Base-by-base conservation (phyloP, 1,140 invertebrate genomes). In the Aphaenogaster rudis region DNA sequence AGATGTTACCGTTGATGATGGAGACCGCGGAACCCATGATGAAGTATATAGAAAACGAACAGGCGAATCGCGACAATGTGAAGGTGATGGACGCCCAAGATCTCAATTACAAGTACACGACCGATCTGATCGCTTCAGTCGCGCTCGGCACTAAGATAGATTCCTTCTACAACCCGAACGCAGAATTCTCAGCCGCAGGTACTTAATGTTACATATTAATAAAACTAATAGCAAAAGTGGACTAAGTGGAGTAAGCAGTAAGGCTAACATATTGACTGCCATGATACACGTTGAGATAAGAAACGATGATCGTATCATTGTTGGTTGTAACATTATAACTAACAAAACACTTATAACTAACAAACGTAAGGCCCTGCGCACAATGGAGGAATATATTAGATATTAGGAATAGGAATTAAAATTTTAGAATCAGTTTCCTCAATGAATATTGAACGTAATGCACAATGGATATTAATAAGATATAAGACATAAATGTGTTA, bases 61-160 rank as follows among this genome's bases (percentile, higher is more conserved):
- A 86, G 5, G 0, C 2, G 0, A 36, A 90, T 39, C 39, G 67
- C 8, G 54, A 88, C 28, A 87, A 82, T 4, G 42, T 57, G 0
- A 91, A 87, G 57, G 33, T 92, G 7, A 67, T 94, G 11, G 93
- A 95, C 54, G 95, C 90, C 0, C 96, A 96, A 77, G 95, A 96
- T 21, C 66, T 96, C 0, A 94, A 94, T 81, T 93, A 94, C 0
- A 95, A 94, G 66, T 96, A 95, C 61, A 95, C 96, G 1, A 96
- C 96, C 0, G 96, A 97, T 91, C 90, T 96, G 0, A 96, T 97
- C 21, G 95, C 95, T 0, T 96, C 95, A 0, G 92, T 96, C 21
- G 96, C 96, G 0, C 96, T 96, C 87, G 96, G 96, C 0, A 93
- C 96, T 0, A 94, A 95, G 48, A 91, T 91, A n/a, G 90, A 95